These are phyloP conservation scores for Brachycybe producta DNA, from an alignment of 2,888 invertebrate genomes.

Conservation along the genomic window DNA sequence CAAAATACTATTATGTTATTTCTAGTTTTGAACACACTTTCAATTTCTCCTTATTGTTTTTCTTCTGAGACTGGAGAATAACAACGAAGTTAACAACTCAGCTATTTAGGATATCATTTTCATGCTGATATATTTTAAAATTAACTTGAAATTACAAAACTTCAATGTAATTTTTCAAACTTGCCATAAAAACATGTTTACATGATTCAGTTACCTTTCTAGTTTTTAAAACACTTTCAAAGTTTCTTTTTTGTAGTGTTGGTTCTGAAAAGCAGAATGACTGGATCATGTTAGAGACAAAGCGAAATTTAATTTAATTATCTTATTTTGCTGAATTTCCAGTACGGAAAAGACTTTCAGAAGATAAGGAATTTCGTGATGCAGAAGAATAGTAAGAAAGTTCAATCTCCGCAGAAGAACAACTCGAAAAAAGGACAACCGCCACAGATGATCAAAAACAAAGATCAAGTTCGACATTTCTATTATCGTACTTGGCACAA, in stretches of 20 bases:
- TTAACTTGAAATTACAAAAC: too few species aligned
- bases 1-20: too few species aligned
- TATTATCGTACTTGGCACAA: constrained; percentile 93
- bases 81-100: too few species aligned
- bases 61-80: too few species aligned
- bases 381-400: constrained; percentile 70
- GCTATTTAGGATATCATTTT: too few species aligned
- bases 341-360: constrained; percentile 88
- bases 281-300: neutral
- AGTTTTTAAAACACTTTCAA: too few species aligned
- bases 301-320: neutral
- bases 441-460: constrained; percentile 56
- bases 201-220: too few species aligned
- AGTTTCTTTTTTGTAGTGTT: constrained; percentile 1
- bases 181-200: too few species aligned
- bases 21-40: too few species aligned
- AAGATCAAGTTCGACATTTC: constrained; percentile 87
- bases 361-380: constrained; percentile 73
- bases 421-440: constrained; percentile 68
- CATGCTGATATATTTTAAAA: too few species aligned
- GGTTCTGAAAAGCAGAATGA: neutral
- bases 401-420: constrained; percentile 43
- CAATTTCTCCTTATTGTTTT: too few species aligned
- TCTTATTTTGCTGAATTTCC: constrained; percentile 21
- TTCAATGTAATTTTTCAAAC: too few species aligned